A percentile compares a stretch with the other conserved stretches of the same genome.
Conservation (phyloP, 2,797 vertebrate genomes). For the Pterois miles region DNA sequence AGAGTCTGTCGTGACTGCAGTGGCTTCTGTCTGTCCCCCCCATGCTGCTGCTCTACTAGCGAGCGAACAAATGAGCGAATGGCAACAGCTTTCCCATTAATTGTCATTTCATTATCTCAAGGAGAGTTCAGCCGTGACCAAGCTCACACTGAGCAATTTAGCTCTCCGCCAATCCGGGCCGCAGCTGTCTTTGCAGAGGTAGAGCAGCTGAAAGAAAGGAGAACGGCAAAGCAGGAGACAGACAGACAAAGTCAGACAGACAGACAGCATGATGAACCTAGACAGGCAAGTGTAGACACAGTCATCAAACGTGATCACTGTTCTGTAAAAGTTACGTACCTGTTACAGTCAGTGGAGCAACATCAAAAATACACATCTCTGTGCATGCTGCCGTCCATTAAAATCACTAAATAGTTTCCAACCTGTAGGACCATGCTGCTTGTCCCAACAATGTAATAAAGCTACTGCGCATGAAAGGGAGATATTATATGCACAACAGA, state of each 20-base stretch:
- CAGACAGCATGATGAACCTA: background rate
- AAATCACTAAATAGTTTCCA: too few species aligned
- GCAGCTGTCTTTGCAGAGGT: slow-evolving; percentile 60
- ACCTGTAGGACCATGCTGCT: background rate
- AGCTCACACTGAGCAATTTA: slow-evolving; percentile 83
- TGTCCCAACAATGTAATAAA: background rate
- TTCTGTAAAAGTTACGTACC: background rate
- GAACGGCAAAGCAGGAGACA: slow-evolving; percentile 48
- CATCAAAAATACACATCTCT: background rate
- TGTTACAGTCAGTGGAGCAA: background rate
- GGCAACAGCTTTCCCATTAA: slow-evolving; percentile 84
- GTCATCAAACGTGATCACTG: background rate
- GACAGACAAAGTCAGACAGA: slow-evolving; percentile 6
- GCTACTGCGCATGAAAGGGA: background rate
- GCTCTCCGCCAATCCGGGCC: slow-evolving; percentile 75
- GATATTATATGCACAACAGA: background rate
- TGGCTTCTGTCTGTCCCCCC: slow-evolving; percentile 24
- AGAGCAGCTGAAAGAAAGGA: slow-evolving; percentile 50
- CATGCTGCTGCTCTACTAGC: slow-evolving; percentile 57
- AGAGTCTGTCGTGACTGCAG: slow-evolving; percentile 33
- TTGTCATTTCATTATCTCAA: slow-evolving; percentile 87
- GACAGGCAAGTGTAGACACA: background rate
- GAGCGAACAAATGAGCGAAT: slow-evolving; percentile 74
- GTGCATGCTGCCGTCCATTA: background rate
- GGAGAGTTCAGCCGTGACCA: slow-evolving; percentile 84